Conservation (phyloP, 2,888 invertebrate species). For the Tenthredo distinguenda region DNA sequence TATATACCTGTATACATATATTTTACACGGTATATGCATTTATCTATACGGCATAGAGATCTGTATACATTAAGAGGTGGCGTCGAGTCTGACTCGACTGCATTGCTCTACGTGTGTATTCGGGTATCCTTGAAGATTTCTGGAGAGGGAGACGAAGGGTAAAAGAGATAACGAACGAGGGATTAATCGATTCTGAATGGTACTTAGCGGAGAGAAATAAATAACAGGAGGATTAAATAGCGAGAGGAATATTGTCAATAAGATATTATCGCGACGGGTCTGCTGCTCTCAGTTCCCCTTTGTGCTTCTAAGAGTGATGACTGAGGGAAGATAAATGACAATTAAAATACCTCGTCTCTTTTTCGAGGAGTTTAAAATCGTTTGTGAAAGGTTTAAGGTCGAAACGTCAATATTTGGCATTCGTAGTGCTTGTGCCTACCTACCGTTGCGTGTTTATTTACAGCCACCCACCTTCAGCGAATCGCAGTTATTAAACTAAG, state of each 20-base stretch:
- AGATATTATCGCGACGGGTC: not conserved
- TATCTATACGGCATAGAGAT: conserved; percentile 3
- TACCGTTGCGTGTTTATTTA: not conserved
- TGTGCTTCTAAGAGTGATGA: not conserved
- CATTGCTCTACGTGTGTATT: not conserved
- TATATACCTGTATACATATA: not conserved
- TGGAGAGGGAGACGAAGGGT: not conserved
- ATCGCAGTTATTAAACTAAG: not conserved
- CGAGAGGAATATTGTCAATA: conserved; percentile 7
- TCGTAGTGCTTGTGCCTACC: not conserved
- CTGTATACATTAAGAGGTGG: not conserved
- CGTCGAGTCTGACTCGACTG: not conserved
- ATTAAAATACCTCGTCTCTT: not conserved
- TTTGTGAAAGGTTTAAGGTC: not conserved
- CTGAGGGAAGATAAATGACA: not conserved
- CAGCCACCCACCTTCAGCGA: not conserved
- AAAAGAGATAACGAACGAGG: not conserved
- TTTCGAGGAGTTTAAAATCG: not conserved
- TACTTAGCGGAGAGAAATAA: not conserved
- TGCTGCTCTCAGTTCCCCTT: not conserved
- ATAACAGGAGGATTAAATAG: not conserved
- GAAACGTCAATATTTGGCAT: not conserved
- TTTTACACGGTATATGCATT: not conserved
- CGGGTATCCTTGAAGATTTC: not conserved
- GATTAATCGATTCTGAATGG: not conserved